These are phyloP conservation scores for Ctenochaetus hawaiiensis DNA, from an alignment of 2,797 vertebrate species.

Conservation along the genomic window DNA sequence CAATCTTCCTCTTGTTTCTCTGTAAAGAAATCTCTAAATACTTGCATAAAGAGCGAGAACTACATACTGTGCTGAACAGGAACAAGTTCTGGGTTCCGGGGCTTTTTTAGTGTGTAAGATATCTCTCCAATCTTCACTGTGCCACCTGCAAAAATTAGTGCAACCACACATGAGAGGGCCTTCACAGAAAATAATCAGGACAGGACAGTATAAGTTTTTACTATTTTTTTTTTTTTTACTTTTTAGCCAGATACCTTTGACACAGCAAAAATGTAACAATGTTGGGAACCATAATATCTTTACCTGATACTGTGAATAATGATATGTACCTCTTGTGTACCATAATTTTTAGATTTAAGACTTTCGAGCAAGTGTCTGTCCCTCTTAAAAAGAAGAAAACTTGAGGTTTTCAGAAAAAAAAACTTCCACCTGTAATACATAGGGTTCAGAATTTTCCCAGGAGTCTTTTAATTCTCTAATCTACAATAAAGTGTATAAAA, in stretches of 20 bases:
- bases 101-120: constrained; percentile 90
- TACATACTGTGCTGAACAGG: constrained; percentile 95
- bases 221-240: background rate
- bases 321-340: background rate
- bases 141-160: constrained; percentile 84
- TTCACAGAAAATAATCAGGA: constrained; percentile 3
- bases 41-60: background rate
- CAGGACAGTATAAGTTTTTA: background rate
- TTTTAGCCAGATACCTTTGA: constrained; percentile 5
- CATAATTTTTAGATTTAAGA: background rate
- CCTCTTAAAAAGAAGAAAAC: too few relatives aligned
- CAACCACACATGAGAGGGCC: background rate
- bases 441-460: background rate
- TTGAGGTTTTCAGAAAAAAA: background rate
- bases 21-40: background rate
- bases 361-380: background rate
- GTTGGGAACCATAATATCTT: too few relatives aligned
- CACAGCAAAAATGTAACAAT: background rate
- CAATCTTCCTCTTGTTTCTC: background rate
- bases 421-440: background rate
- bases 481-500: background rate
- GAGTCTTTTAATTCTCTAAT: background rate
- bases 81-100: constrained; percentile 94
- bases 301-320: too few relatives aligned
- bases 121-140: constrained; percentile 95